Evolutionary conservation across 2,797 vertebrate genomes (phyloP).

Genomic region (Odontamblyopus rebecca): DNA sequence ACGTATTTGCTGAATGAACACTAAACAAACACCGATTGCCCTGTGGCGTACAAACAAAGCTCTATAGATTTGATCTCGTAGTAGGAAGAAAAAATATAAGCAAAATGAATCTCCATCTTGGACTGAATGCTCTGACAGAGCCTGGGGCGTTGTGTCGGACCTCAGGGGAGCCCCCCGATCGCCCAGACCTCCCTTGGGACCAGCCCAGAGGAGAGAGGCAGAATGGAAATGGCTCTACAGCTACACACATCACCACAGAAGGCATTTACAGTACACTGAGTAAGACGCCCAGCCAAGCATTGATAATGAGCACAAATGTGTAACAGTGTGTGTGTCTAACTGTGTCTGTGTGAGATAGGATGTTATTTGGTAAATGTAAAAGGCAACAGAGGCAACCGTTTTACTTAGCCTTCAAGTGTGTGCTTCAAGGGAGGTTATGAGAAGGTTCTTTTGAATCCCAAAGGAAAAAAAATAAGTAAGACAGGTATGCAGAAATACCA

Average conservation of each 20-base stretch:
- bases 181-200: constrained; percentile 60
- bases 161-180: constrained; percentile 66
- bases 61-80: constrained; percentile 44
- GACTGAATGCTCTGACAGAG: constrained; percentile 70
- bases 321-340: constrained; percentile 5
- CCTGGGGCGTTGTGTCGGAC: constrained; percentile 68
- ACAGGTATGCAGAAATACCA: too few relatives aligned
- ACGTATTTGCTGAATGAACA: constrained; percentile 33
- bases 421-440: not conserved
- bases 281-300: constrained; percentile 72
- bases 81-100: constrained; percentile 18
- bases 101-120: constrained; percentile 71
- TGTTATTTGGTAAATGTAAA: constrained; percentile 35
- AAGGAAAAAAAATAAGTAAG: not conserved
- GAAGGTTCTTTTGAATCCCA: not conserved
- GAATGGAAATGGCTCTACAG: constrained; percentile 75
- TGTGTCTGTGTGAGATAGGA: constrained; percentile 18
- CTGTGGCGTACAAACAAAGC: constrained; percentile 37
- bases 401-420: constrained; percentile 40
- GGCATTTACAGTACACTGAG: constrained; percentile 77
- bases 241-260: constrained; percentile 58
- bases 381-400: constrained; percentile 34
- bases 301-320: constrained; percentile 67
- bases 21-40: constrained; percentile 36
- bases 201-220: constrained; percentile 67